These are phyloP conservation scores for Scaptomyza parva DNA, from an alignment of 2,888 invertebrate genomes.

Conservation along the genomic window DNA sequence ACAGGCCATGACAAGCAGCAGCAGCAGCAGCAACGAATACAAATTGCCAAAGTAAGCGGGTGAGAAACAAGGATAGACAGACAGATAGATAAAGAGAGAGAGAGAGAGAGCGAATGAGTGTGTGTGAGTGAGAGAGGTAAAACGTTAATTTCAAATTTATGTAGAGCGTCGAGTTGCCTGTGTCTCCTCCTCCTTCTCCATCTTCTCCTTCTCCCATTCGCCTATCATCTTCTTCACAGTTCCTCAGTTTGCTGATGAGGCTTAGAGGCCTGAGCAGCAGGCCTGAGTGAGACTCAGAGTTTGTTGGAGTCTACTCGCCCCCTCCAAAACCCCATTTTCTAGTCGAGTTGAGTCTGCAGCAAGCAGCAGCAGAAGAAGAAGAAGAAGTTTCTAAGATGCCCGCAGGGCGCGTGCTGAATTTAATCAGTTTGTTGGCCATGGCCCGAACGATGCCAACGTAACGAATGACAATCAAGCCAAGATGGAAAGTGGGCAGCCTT, in stretches of 20 bases:
- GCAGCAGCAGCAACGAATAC: conserved; percentile 57
- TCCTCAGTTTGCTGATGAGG: conserved; percentile 47
- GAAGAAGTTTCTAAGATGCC: conserved; percentile 81
- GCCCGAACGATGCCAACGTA: conserved; percentile 61
- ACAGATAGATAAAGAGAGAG: neutral
- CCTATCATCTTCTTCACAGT: conserved; percentile 38
- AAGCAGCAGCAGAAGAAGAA: conserved; percentile 31
- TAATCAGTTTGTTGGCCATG: conserved; percentile 81
- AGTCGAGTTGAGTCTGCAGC: conserved; percentile 15
- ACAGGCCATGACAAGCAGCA: conserved; percentile 66
- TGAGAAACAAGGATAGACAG: neutral
- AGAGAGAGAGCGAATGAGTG: conserved; percentile 27
- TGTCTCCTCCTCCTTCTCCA: neutral
- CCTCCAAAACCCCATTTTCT: neutral
- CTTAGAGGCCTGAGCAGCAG: conserved; percentile 36
- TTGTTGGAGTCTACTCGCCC: neutral
- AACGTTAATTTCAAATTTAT: conserved; percentile 82
- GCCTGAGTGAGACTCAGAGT: conserved; percentile 13
- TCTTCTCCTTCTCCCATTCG: conserved; percentile 27
- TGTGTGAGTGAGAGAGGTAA: too few species aligned
- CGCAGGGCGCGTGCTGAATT: conserved; percentile 84
- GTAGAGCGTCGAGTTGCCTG: conserved; percentile 79
- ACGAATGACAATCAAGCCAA: conserved; percentile 80
- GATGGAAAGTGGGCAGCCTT: conserved; percentile 78
- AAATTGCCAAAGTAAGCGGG: conserved; percentile 44